Evolutionary conservation across 2,888 invertebrate species (phyloP), one percentile per base, ranked within the genome.

Genomic region (Thereva unica): DNA sequence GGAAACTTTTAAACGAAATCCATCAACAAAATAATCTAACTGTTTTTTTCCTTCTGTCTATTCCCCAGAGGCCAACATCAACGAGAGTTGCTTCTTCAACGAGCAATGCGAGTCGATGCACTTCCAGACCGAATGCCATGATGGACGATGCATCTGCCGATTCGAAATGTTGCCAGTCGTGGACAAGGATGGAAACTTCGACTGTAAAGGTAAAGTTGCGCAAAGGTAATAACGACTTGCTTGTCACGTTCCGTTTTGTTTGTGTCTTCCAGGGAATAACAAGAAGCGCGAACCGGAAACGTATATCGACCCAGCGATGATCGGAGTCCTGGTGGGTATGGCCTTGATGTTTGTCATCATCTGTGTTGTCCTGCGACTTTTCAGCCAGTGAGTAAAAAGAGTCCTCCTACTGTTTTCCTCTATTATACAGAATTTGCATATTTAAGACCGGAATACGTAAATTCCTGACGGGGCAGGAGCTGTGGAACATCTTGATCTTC

Each of bases 311-410:
- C 93, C 93, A 52, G 91, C 93, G 56, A 94, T 93, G 94, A 93
- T 94, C 78, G 90, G 91, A 64, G 90, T 94, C 63, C 85, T 95
- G 73, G 92, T 92, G 70, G 94, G 89, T 66, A 93, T 95, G 91
- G 92, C 90, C 71, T 86, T 95, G 73, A 95, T 95, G 95, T 95
- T 95, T 81, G 86, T 95, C 81, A 93, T 94, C 80, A 92, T 95
- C 77, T 95, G 95, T 82, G 91, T 95, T 74, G 95, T 95, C 56
- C 86, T 95, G 69, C 87, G 93, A 76, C 86, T 95, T 74, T 95
- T 95, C 82, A 93, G 93, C 89, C 93, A 90, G 95, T 94, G 84
- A 85, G 86, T 84, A 76, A 74, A 71, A 61, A 68, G 23, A 23
- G 23, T 23, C 23, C 23, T 23, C 23, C 23, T 23, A 50, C 42